These are phyloP conservation scores for Ooceraea biroi DNA, from an alignment of 1,140 invertebrate genomes.

Conservation along the genomic window DNA sequence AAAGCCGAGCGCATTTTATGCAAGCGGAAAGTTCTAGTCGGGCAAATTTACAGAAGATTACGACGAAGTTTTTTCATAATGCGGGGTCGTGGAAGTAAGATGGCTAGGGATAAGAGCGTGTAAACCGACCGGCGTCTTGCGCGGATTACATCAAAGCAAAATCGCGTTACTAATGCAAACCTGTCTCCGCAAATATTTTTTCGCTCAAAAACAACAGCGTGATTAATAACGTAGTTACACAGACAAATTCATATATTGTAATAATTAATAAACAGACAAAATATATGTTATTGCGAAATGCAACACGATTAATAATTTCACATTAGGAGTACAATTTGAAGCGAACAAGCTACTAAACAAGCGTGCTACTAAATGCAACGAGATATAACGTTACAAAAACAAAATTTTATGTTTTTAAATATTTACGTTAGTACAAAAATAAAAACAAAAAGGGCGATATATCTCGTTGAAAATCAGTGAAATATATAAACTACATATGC, in stretches of 20 bases:
- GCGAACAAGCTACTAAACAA: slow-evolving; percentile 36
- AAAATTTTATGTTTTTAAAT: too few species aligned
- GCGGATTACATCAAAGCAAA: slow-evolving; percentile 55
- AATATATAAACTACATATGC: too few species aligned
- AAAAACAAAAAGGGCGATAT: slow-evolving; percentile 34
- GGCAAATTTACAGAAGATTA: slow-evolving; percentile 61
- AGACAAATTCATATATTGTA: slow-evolving; percentile 24
- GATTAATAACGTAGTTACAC: slow-evolving; percentile 36
- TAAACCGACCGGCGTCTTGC: slow-evolving; percentile 48
- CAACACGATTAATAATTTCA: slow-evolving; percentile 40
- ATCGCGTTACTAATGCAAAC: slow-evolving; percentile 53
- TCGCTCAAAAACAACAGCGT: slow-evolving; percentile 3
- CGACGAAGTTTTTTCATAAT: slow-evolving; percentile 55
- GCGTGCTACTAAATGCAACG: slow-evolving; percentile 17
- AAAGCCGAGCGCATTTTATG: slow-evolving; percentile 51
- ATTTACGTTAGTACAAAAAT: too few species aligned
- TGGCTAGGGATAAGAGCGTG: slow-evolving; percentile 36
- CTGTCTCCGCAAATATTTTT: slow-evolving; percentile 37
- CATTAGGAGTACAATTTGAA: slow-evolving; percentile 33
- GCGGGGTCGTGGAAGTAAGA: slow-evolving; percentile 32
- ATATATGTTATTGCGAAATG: slow-evolving; percentile 30
- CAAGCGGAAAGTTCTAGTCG: slow-evolving; percentile 51
- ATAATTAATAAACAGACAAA: slow-evolving; percentile 59
- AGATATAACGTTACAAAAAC: too few species aligned
- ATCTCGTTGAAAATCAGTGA: too few species aligned